phyloP scores from a whole-genome alignment of 1,140 invertebrate genomes.

The Adelges cooleyi region DNA sequence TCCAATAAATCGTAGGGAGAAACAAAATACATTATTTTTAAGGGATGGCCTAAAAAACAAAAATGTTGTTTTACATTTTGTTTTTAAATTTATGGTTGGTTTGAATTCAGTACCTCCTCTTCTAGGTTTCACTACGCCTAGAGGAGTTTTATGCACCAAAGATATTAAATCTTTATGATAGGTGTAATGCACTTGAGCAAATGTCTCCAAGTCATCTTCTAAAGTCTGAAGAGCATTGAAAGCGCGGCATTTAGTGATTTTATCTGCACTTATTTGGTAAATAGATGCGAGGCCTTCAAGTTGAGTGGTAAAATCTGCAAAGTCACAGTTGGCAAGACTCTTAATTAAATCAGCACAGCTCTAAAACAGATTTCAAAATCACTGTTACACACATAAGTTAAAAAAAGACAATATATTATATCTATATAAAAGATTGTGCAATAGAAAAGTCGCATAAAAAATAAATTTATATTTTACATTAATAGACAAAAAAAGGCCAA shows the following conservation, averaged over 20 bases:
- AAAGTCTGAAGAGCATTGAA: constrained; percentile 83
- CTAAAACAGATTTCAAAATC: constrained; percentile 42
- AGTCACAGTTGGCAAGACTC: constrained; percentile 68
- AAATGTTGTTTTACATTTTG: too few species aligned
- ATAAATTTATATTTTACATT: too few species aligned
- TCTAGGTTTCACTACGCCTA: constrained; percentile 65
- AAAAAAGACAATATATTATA: too few species aligned
- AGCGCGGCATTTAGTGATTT: constrained; percentile 86
- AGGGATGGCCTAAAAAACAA: constrained; percentile 62
- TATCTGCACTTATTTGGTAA: constrained; percentile 87
- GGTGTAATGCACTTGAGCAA: constrained; percentile 62
- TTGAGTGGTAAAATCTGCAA: constrained; percentile 84
- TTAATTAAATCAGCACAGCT: constrained; percentile 76
- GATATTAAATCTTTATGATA: constrained; percentile 75
- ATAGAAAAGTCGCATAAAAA: too few species aligned
- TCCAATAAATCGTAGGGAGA: constrained; percentile 87
- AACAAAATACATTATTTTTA: constrained; percentile 89
- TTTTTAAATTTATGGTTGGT: too few species aligned
- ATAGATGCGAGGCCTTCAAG: constrained; percentile 81
- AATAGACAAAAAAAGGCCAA: too few species aligned
- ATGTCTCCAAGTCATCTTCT: constrained; percentile 75
- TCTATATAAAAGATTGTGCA: too few species aligned
- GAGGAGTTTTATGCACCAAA: constrained; percentile 77
- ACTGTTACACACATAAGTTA: too few species aligned
- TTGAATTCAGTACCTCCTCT: constrained; percentile 62